Conservation (phyloP, 2,113 vertebrate genomes). For the Brienomyrus longianalis region DNA sequence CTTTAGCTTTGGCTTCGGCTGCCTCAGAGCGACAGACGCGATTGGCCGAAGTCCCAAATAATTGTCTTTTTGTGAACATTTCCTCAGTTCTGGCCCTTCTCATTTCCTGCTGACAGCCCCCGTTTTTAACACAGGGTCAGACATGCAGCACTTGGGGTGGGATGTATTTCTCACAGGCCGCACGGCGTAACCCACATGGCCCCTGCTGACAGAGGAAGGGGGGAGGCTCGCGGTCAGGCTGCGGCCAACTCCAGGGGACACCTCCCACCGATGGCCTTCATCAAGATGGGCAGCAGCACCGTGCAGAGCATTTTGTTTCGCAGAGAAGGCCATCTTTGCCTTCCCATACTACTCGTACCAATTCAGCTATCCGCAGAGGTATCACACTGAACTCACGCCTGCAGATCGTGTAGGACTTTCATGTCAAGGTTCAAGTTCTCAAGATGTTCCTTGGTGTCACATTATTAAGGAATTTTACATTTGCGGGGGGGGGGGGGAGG, state of each 20-base stretch:
- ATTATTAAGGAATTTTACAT: no score
- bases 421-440: no score
- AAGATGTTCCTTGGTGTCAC: no score
- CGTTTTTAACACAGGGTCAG: neutral
- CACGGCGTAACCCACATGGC: no score
- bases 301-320: slow-evolving; percentile 44
- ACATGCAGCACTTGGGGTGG: neutral
- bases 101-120: neutral
- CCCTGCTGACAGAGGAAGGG: neutral
- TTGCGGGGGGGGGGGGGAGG: no score
- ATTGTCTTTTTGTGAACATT: neutral
- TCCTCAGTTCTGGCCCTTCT: neutral
- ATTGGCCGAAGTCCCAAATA: neutral
- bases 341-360: slow-evolving; percentile 40
- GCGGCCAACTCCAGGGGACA: neutral
- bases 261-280: slow-evolving; percentile 31
- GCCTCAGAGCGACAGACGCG: neutral
- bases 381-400: neutral
- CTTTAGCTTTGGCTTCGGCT: neutral
- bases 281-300: slow-evolving; percentile 45
- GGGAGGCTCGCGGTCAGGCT: neutral
- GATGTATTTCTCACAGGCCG: neutral
- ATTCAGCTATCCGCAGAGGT: slow-evolving; percentile 41
- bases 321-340: slow-evolving; percentile 18
- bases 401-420: no score